Evolutionary conservation across 2,797 vertebrate genomes (phyloP).

Genomic region (Coluber constrictor): DNA sequence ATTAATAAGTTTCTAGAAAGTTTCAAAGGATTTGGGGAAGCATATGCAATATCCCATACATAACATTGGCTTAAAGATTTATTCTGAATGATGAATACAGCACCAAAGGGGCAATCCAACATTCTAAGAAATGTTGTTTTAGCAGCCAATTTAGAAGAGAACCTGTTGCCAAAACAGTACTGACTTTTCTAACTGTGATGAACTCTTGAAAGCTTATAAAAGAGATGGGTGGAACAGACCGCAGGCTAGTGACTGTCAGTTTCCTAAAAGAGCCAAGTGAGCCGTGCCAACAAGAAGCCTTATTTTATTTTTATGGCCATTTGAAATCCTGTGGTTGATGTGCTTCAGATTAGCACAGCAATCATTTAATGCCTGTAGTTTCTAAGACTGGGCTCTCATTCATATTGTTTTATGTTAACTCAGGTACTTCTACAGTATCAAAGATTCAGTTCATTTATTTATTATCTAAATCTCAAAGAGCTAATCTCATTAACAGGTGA

Average conservation of each 20-base stretch:
- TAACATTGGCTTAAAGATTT: constrained; percentile 11
- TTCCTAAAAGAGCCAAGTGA: neutral
- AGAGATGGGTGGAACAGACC: neutral
- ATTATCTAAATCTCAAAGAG: neutral
- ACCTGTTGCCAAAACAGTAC: neutral
- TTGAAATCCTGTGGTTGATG: neutral
- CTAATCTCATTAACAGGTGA: neutral
- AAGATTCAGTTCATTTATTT: neutral
- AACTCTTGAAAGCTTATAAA: fast-evolving
- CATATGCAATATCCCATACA: neutral
- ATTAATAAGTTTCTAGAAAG: constrained; percentile 19
- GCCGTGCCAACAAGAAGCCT: fast-evolving
- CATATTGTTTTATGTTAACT: neutral
- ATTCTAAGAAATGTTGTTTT: constrained; percentile 40
- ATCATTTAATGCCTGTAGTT: neutral
- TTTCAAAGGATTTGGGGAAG: neutral
- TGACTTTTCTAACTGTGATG: neutral
- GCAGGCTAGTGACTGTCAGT: neutral
- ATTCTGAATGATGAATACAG: neutral
- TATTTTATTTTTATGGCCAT: neutral
- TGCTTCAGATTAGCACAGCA: neutral
- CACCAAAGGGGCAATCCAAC: constrained; percentile 34
- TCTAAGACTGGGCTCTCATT: neutral
- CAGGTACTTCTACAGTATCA: neutral
- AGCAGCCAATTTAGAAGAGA: constrained; percentile 30